Conservation (phyloP, 1,140 invertebrate genomes). For the Zaprionus camerounensis region DNA sequence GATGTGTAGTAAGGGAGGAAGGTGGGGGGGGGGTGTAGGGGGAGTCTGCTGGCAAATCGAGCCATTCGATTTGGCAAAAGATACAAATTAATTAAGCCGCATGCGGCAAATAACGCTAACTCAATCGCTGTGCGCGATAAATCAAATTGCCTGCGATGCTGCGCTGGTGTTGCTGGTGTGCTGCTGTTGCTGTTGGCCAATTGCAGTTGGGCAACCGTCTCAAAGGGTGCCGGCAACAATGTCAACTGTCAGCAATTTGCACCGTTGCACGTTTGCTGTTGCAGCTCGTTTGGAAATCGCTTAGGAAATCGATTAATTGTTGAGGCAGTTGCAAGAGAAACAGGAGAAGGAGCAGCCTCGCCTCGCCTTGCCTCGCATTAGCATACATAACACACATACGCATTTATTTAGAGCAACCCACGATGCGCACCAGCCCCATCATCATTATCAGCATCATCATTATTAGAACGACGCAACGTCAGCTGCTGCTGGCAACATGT, state of each 20-base stretch:
- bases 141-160: constrained; percentile 64
- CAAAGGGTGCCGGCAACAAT: constrained; percentile 72
- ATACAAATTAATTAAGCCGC: constrained; percentile 83
- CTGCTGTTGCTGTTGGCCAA: not conserved
- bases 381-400: constrained; percentile 22
- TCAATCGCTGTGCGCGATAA: constrained; percentile 77
- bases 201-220: constrained; percentile 33
- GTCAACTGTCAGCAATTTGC: constrained; percentile 61
- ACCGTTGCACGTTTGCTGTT: constrained; percentile 11
- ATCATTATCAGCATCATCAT: constrained; percentile 31
- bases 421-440: constrained; percentile 17
- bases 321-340: not conserved
- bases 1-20: not conserved
- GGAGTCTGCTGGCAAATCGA: constrained; percentile 34
- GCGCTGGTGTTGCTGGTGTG: not conserved
- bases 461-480: not conserved
- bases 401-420: constrained; percentile 31
- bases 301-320: constrained; percentile 45
- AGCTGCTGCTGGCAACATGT: constrained; percentile 60
- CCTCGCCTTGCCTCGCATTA: not conserved
- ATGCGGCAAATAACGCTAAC: constrained; percentile 77
- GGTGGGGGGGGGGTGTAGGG: not conserved
- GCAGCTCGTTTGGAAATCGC: constrained; percentile 2
- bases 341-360: not conserved
- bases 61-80: constrained; percentile 72